A percentile compares a stretch with the other conserved stretches of the same genome.
These are phyloP conservation scores for Propithecus coquereli DNA, from an alignment of 2,113 vertebrate species.

Conservation along the genomic window DNA sequence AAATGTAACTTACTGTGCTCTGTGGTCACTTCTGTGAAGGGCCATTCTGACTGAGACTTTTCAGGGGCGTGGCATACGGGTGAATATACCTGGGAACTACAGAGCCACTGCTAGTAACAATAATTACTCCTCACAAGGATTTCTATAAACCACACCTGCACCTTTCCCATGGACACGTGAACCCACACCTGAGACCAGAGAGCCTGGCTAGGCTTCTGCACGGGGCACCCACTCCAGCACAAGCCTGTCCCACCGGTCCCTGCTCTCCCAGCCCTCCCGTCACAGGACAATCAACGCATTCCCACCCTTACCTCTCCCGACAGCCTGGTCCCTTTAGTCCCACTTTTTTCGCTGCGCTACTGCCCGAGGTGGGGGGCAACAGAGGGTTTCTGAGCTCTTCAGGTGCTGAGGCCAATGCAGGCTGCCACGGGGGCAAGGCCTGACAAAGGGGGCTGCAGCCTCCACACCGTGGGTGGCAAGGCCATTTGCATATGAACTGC, in stretches of 20 bases:
- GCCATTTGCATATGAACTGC: not conserved
- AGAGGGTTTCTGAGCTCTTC: not conserved
- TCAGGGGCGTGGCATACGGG: not conserved
- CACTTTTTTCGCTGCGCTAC: accelerated
- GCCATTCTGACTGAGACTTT: not conserved
- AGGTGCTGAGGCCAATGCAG: not conserved
- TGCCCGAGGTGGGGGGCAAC: not conserved
- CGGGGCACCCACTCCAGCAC: not conserved
- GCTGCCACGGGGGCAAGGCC: not conserved
- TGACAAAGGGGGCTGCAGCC: not conserved
- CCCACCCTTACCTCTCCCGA: not conserved
- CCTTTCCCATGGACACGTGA: not conserved
- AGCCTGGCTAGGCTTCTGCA: too few relatives aligned
- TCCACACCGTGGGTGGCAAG: not conserved
- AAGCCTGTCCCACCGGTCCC: accelerated
- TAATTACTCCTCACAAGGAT: not conserved
- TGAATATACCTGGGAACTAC: not conserved
- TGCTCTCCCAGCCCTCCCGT: accelerated
- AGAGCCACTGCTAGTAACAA: not conserved
- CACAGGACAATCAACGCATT: accelerated
- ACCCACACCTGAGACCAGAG: not conserved
- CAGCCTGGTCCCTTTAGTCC: not conserved
- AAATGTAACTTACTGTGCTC: not conserved
- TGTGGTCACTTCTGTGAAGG: not conserved
- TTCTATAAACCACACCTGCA: not conserved